Percentiles rank a stretch among this genome's conserved stretches.
Evolutionary conservation across 1,140 invertebrate species (phyloP).

Genomic region (Scaptomyza graminum): DNA sequence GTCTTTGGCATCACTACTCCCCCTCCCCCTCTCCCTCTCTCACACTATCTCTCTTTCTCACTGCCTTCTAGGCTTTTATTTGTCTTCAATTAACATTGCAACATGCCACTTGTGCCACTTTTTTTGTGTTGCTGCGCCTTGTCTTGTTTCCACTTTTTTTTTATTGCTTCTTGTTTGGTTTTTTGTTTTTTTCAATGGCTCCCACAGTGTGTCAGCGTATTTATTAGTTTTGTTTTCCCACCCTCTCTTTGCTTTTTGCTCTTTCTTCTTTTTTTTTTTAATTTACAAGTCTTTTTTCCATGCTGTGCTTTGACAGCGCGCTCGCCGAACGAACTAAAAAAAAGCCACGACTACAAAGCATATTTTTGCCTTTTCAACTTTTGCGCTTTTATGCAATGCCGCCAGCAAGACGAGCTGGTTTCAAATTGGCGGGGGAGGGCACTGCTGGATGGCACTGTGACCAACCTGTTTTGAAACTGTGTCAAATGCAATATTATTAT

Average conservation of each 20-base stretch:
- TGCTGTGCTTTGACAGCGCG: constrained; percentile 40
- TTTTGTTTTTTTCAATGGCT: constrained; percentile 21
- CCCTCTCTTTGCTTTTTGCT: neutral
- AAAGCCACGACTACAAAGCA: constrained; percentile 53
- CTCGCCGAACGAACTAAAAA: constrained; percentile 32
- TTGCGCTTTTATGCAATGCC: constrained; percentile 49
- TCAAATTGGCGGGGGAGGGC: neutral
- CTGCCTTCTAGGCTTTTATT: constrained; percentile 42
- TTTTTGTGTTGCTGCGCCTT: constrained; percentile 22
- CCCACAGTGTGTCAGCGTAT: constrained; percentile 47
- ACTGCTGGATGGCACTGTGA: neutral
- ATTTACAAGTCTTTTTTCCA: constrained; percentile 48
- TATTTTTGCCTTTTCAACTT: constrained; percentile 53
- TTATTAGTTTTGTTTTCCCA: constrained; percentile 44
- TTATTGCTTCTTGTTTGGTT: constrained; percentile 21
- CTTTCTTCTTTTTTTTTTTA: constrained; percentile 52
- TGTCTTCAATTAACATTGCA: constrained; percentile 63
- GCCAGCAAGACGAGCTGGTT: neutral
- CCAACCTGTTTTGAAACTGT: constrained; percentile 38
- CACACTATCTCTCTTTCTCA: neutral
- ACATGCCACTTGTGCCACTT: constrained; percentile 57
- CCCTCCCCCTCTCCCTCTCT: neutral
- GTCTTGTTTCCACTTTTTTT: constrained; percentile 43
- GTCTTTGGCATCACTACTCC: neutral
- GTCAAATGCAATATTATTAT: constrained; percentile 57